phyloP scores from a whole-genome alignment of 2,113 vertebrate genomes.

The Genyomyrus donnyi region DNA sequence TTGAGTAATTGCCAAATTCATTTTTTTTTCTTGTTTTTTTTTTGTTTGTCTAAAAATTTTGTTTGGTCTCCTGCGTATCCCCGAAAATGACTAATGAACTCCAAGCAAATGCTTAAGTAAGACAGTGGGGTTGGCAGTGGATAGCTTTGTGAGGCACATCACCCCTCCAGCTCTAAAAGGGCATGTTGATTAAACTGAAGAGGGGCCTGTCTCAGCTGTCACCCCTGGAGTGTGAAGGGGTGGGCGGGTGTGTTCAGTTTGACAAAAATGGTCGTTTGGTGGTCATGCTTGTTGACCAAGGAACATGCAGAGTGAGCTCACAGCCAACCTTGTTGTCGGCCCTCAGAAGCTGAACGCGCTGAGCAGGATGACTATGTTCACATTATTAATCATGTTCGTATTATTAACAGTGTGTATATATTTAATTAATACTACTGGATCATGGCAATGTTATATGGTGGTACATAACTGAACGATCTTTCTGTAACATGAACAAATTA shows the following conservation, averaged over 20 bases:
- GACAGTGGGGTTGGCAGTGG: background rate
- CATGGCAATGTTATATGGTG: background rate
- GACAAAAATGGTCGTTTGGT: background rate
- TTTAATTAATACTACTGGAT: background rate
- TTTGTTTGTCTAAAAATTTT: background rate
- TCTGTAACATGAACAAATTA: background rate
- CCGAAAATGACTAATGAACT: background rate
- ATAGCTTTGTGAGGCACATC: background rate
- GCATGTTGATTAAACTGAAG: slow-evolving; percentile 27
- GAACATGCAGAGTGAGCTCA: background rate
- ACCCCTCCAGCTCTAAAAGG: slow-evolving; percentile 28
- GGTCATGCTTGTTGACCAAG: background rate
- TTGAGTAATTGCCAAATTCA: background rate
- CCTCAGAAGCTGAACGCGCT: background rate
- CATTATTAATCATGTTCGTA: background rate
- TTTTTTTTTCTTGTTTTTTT: background rate
- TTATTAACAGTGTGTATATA: background rate
- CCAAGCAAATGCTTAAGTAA: background rate
- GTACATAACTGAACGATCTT: background rate
- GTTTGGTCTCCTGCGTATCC: background rate
- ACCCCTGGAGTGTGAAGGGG: background rate
- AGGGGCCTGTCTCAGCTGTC: slow-evolving; percentile 15
- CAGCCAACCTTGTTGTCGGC: background rate
- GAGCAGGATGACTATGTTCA: background rate
- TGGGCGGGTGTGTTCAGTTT: background rate